phyloP scores from a whole-genome alignment of 2,113 vertebrate species.

The Verasper variegatus region DNA sequence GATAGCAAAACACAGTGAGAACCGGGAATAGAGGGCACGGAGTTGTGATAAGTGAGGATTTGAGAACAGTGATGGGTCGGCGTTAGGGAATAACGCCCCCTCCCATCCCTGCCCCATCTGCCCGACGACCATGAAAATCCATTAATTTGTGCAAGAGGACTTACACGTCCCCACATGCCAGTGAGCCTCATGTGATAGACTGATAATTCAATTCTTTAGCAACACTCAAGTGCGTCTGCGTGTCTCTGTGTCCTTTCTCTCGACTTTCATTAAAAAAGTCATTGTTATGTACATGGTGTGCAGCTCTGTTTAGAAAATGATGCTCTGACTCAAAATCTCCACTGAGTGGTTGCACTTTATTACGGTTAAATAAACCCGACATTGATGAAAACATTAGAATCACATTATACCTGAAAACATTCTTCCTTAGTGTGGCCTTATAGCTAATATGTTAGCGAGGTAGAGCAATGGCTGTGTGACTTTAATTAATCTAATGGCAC shows the following conservation, averaged over 20 bases:
- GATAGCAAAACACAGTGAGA: conserved; percentile 36
- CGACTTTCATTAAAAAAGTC: background rate
- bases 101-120: conserved; percentile 6
- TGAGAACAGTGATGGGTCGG: conserved; percentile 57
- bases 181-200: conserved; percentile 45
- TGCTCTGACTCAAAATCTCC: background rate
- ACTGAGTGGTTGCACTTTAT: background rate
- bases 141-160: conserved; percentile 70
- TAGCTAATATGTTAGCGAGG: no score
- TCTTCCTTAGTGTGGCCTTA: no score
- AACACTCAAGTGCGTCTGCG: conserved; percentile 38
- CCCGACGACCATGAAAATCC: conserved; percentile 55
- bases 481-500: no score
- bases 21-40: conserved; percentile 43
- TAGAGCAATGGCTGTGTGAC: no score
- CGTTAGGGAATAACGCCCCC: conserved; percentile 50
- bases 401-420: no score
- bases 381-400: background rate
- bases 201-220: conserved; percentile 49
- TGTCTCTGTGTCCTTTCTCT: background rate
- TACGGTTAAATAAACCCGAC: background rate
- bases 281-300: conserved; percentile 2
- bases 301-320: conserved; percentile 9
- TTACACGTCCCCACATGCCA: conserved; percentile 56
- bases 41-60: conserved; percentile 57